Base-by-base conservation (phyloP, 2,797 vertebrate species). In the Notolepis coatsorum region DNA sequence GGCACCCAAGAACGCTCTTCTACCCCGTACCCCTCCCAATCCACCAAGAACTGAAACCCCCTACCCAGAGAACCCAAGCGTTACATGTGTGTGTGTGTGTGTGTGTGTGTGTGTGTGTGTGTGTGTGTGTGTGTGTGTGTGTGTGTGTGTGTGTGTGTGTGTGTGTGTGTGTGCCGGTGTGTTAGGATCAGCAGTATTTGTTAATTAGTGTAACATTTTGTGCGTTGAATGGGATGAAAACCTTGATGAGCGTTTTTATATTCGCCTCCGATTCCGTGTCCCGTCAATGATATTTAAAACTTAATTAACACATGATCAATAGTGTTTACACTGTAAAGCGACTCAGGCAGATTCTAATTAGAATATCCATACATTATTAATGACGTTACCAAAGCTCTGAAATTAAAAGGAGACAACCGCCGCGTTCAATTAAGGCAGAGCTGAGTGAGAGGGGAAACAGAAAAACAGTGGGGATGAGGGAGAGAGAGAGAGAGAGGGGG, bases 281-380 rank as follows among this genome's bases (percentile, higher is more conserved):
- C 81, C 51, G 78, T 89, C 90, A 81, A 87, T 85, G 84, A 88
- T 84, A 79, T 87, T 89, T 87, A 90, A 92, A 93, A 91, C 87
- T 90, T 91, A 90, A 92, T 93, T 92, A 92, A 85, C 85, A 78
- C 65, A 91, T 91, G 90, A 94, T 94, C 93, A 91, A 92, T 92
- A 91, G 88, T 93, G 90, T 93, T 93, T 92, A 91, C 91, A 86
- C 75, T 84, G 87, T 75, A 89, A 88, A 89, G 89, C 68, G 85
- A 88, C 84, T 67, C 74, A 84, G 67, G 79, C 88, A 85, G 82
- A 86, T 87, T 91, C 88, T 93, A 93, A 92, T 93, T 92, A 90
- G 85, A 92, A 91, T 90, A 91, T 83, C 86, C 85, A 89, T 93
- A 86, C 84, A 94, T 94, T 93, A 93, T 93, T 94, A 93, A 93